phyloP scores from a whole-genome alignment of 1,140 invertebrate genomes.

The Pomacea maculata region DNA sequence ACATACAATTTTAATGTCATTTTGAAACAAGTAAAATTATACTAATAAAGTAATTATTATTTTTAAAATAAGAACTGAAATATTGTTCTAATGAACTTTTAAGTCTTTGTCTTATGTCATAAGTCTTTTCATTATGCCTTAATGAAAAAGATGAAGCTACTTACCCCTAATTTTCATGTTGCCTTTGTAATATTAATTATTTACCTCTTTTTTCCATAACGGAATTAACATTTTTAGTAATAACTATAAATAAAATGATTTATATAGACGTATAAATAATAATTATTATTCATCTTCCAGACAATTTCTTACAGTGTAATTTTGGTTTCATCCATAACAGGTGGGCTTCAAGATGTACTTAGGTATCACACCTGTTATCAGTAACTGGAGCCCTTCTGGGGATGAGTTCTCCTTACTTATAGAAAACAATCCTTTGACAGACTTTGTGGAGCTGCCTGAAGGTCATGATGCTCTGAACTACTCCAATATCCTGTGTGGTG shows the following conservation, averaged over 20 bases:
- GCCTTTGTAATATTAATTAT: too few species aligned
- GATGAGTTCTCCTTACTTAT: slow-evolving; percentile 97
- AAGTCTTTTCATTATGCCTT: too few species aligned
- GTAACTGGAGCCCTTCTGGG: slow-evolving; percentile 91
- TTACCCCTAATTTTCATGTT: too few species aligned
- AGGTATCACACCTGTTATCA: slow-evolving; percentile 87
- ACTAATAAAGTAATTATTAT: not conserved
- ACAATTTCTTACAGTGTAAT: slow-evolving; percentile 1
- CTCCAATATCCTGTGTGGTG: slow-evolving; percentile 93
- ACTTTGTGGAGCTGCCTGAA: slow-evolving; percentile 98
- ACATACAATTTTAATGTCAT: not conserved
- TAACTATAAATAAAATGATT: not conserved
- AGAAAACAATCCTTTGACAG: slow-evolving; percentile 95
- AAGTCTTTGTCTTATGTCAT: too few species aligned
- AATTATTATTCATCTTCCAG: not conserved
- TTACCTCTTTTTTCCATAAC: too few species aligned
- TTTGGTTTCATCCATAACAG: slow-evolving; percentile 60
- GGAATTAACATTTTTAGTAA: too few species aligned
- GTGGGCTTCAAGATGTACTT: slow-evolving; percentile 89
- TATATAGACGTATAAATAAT: not conserved
- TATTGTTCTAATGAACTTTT: not conserved
- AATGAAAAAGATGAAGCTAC: too few species aligned
- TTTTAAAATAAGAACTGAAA: not conserved
- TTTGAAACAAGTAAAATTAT: not conserved
- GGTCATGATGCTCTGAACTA: slow-evolving; percentile 86